phyloP scores from a whole-genome alignment of 2,888 invertebrate genomes.

The Drosophila crucigera region DNA sequence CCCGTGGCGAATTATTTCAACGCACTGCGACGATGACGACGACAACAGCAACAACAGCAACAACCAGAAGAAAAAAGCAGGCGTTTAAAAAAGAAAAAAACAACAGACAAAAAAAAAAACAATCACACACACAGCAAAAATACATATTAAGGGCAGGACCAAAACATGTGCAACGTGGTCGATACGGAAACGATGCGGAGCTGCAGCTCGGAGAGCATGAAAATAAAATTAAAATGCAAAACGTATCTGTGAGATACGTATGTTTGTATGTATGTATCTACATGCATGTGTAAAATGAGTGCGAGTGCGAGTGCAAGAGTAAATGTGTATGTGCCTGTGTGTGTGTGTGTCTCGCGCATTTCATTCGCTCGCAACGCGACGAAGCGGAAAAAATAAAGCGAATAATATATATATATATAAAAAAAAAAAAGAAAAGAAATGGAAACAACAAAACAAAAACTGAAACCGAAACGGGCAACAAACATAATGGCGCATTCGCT shows the following conservation, averaged over 20 bases:
- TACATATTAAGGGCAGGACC: slow-evolving; percentile 58
- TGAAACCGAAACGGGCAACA: slow-evolving; percentile 61
- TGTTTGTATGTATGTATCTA: slow-evolving; percentile 5
- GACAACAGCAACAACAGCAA: slow-evolving; percentile 11
- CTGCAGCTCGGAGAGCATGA: slow-evolving; percentile 62
- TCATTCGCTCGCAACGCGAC: slow-evolving; percentile 79
- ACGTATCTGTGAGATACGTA: slow-evolving; percentile 67
- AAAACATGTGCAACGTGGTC: slow-evolving; percentile 63
- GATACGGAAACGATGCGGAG: slow-evolving; percentile 52
- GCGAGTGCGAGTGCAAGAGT: slow-evolving; percentile 35
- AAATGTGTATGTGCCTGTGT: slow-evolving; percentile 4
- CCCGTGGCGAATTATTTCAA: slow-evolving; percentile 77
- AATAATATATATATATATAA: slow-evolving; percentile 61
- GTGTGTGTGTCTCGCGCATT: slow-evolving; percentile 58
- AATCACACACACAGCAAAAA: not conserved
- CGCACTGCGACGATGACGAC: slow-evolving; percentile 54
- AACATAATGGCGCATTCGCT: slow-evolving; percentile 75
- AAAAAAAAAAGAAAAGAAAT: slow-evolving; percentile 50
- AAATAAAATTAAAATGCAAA: slow-evolving; percentile 79
- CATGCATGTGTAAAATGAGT: slow-evolving; percentile 34
- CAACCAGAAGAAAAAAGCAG: slow-evolving; percentile 27
- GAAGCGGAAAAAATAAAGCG: slow-evolving; percentile 81
- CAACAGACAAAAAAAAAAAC: slow-evolving; percentile 15
- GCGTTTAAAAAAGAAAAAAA: slow-evolving; percentile 22
- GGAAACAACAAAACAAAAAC: slow-evolving; percentile 69